Evolutionary conservation across 1,140 invertebrate species (phyloP).

Genomic region (Magallana gigas): DNA sequence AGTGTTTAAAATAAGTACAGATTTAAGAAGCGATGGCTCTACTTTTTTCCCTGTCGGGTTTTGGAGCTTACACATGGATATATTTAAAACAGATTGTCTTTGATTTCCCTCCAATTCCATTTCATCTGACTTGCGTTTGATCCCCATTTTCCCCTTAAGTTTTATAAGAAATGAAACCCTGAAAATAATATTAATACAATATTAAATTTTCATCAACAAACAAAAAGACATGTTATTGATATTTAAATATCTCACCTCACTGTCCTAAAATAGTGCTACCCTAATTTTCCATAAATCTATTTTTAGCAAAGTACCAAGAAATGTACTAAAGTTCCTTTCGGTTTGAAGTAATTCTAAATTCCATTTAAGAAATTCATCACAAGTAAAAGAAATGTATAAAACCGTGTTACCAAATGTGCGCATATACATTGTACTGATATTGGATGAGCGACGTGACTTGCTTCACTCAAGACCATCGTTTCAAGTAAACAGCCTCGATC

Average conservation of each 20-base stretch:
- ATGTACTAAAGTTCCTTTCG: not conserved
- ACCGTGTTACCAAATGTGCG: no score
- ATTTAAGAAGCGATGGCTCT: constrained; percentile 93
- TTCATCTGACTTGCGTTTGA: constrained; percentile 72
- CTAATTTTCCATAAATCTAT: constrained; percentile 1
- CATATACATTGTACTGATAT: no score
- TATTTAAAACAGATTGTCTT: constrained; percentile 92
- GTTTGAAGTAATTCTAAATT: no score
- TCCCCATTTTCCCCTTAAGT: constrained; percentile 52
- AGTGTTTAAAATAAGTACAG: constrained; percentile 96
- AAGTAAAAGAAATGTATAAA: no score
- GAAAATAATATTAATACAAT: not conserved
- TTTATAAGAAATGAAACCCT: not conserved
- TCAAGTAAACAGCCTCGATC: constrained; percentile 35
- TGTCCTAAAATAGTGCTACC: constrained; percentile 12
- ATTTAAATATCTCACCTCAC: constrained; percentile 5
- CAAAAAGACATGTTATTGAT: not conserved
- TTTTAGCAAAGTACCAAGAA: constrained; percentile 20
- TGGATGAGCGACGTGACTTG: no score
- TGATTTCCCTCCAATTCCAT: constrained; percentile 77
- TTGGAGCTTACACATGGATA: constrained; percentile 95
- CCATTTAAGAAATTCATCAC: no score
- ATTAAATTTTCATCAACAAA: not conserved
- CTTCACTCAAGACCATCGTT: not conserved
- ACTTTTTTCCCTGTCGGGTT: constrained; percentile 77